A percentile compares a stretch with the other conserved stretches of the same genome.
These are phyloP conservation scores for Hippopotamyrus pictus DNA, from an alignment of 2,797 vertebrate genomes.

Conservation along the genomic window DNA sequence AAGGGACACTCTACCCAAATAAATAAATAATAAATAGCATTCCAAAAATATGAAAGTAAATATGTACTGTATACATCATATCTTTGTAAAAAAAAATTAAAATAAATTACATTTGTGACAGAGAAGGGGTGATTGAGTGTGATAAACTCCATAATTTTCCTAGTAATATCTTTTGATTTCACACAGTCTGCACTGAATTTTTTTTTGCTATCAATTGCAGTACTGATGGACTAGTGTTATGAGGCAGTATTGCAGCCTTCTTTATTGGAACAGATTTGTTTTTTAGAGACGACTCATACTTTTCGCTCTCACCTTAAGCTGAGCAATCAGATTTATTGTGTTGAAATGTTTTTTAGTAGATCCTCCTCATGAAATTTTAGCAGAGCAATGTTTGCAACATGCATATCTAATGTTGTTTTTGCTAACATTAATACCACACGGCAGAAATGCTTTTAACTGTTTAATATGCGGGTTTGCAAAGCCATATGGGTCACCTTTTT, in stretches of 20 bases:
- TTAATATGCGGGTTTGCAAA: neutral
- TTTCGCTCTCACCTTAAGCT: neutral
- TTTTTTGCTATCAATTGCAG: neutral
- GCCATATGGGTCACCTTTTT: neutral
- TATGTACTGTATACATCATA: neutral
- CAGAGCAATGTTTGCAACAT: neutral
- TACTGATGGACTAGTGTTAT: neutral
- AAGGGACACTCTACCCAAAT: neutral
- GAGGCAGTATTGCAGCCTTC: neutral
- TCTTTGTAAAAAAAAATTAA: neutral
- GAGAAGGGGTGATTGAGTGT: neutral
- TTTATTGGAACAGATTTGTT: neutral
- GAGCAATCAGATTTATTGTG: neutral
- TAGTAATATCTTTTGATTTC: neutral
- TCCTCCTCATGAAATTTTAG: neutral
- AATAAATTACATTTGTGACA: neutral
- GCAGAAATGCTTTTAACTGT: neutral
- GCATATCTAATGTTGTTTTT: neutral
- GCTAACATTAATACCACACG: neutral
- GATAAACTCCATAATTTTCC: neutral
- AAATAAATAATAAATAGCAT: neutral
- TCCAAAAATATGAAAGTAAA: neutral
- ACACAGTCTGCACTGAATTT: neutral
- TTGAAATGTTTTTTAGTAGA: neutral
- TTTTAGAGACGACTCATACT: neutral